These are phyloP conservation scores for Caenorhabditis zanzibari DNA, from an alignment of 2,888 invertebrate genomes.

Conservation along the genomic window DNA sequence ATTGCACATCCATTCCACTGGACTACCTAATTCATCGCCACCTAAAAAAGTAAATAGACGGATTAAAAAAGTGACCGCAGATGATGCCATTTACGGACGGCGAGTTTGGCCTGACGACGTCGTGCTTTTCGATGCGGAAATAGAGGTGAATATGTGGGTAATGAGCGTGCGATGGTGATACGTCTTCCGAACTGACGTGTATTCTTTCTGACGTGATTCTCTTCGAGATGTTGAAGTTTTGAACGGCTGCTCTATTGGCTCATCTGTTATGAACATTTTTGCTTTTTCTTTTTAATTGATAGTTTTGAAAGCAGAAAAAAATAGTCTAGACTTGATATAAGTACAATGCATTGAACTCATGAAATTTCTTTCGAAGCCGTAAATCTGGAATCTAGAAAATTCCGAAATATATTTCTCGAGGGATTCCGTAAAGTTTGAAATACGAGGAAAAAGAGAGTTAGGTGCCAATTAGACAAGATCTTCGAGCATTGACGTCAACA, in stretches of 20 bases:
- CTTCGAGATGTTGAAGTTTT: constrained; percentile 22
- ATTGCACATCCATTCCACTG: not conserved
- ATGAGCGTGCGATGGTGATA: constrained; percentile 53
- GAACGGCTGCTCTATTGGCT: not conserved
- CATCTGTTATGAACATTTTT: constrained; percentile 1
- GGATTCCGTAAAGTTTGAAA: constrained; percentile 7
- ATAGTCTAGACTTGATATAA: constrained; percentile 28
- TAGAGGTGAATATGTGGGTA: constrained; percentile 52
- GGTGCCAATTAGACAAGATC: constrained; percentile 22
- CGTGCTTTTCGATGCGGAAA: constrained; percentile 57
- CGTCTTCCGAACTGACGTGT: constrained; percentile 37
- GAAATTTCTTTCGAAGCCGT: not conserved
- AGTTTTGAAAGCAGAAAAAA: not conserved
- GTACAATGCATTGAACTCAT: not conserved
- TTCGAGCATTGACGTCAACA: constrained; percentile 38
- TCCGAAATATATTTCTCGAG: not conserved
- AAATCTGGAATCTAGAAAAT: not conserved
- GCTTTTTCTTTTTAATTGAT: not conserved
- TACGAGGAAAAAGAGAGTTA: not conserved
- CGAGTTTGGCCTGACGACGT: constrained; percentile 33
- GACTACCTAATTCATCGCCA: constrained; percentile 21
- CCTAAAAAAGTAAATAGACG: constrained; percentile 42
- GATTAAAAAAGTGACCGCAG: constrained; percentile 56
- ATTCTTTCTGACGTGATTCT: constrained; percentile 43
- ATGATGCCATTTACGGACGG: constrained; percentile 54